Evolutionary conservation across 2,888 invertebrate genomes (phyloP), one percentile per base, ranked within the genome.

Genomic region (Heliconius charithonia): DNA sequence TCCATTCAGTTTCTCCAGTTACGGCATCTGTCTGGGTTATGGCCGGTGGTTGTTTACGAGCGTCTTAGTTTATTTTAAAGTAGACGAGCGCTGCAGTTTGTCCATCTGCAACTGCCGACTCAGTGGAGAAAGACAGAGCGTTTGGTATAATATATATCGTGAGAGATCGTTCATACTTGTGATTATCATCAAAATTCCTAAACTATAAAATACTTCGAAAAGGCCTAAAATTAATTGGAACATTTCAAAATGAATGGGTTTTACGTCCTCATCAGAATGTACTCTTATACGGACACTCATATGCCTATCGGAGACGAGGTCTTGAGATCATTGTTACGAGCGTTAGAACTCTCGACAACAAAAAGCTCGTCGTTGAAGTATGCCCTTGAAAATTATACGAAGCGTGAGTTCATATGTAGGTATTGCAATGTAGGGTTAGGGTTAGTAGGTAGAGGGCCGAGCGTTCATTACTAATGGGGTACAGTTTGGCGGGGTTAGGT

Each of bases 281-380:
- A 73, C 76, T 71, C 80, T 82, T 80, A 80, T 70, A 74, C 78
- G 81, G 76, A 83, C 84, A 84, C 85, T 84, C 84, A 85, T 81
- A 78, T 80, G 76, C 83, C 83, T 82, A 83, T 81, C 84, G 85
- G 85, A 83, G 85, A 86, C 89, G 84, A 84, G 82, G 80, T 85
- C 79, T 75, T 81, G 83, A 82, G 81, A 82, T 83, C 86, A 85
- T 90, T 90, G 90, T 90, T 85, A 85, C 86, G 83, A 85, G 83
- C 86, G 85, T 77, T 78, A 82, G 87, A 84, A 85, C 76, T 84
- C 82, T 85, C 82, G 75, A 80, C 82, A 83, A 89, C 87, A 88
- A 89, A 86, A 85, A 79, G 73, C 80, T 82, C 74, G 79, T 59
- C 29, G 77, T 79, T 80, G 75, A 80, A 81, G 72, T 81, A 75